Percentiles rank a stretch among this genome's conserved stretches.
Conservation (phyloP, 2,888 invertebrate species). For the Oxyscelio sp. region DNA sequence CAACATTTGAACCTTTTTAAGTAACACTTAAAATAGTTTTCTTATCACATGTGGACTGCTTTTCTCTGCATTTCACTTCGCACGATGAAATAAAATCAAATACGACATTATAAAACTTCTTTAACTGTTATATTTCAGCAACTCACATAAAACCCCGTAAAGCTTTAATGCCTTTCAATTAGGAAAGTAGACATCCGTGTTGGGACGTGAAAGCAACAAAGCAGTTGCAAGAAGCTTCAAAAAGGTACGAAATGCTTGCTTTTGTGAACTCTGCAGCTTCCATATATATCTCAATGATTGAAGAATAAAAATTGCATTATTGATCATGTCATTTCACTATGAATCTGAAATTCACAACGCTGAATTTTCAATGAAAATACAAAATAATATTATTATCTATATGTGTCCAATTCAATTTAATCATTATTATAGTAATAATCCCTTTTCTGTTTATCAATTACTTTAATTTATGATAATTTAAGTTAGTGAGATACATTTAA, state of each 20-base stretch:
- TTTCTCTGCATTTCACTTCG: neutral
- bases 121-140: conserved; percentile 37
- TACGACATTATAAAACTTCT: conserved; percentile 26
- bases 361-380: too few relatives aligned
- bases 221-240: conserved; percentile 39
- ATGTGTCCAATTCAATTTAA: too few relatives aligned
- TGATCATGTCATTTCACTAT: too few relatives aligned
- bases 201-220: conserved; percentile 55
- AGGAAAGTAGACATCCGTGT: conserved; percentile 63
- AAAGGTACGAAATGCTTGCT: conserved; percentile 37
- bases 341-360: too few relatives aligned
- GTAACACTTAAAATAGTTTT: neutral
- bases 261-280: conserved; percentile 11
- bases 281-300: neutral
- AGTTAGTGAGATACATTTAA: too few relatives aligned
- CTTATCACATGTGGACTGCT: neutral
- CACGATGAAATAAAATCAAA: conserved; percentile 20
- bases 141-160: conserved; percentile 30
- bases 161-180: conserved; percentile 60
- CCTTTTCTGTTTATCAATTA: too few relatives aligned
- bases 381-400: too few relatives aligned
- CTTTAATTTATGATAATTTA: too few relatives aligned
- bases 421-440: too few relatives aligned
- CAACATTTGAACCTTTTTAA: too few relatives aligned
- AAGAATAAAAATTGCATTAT: too few relatives aligned